A percentile compares a stretch with the other conserved stretches of the same genome.
Conservation (phyloP, 2,888 invertebrate genomes). For the Arrhopalites spinosus region DNA sequence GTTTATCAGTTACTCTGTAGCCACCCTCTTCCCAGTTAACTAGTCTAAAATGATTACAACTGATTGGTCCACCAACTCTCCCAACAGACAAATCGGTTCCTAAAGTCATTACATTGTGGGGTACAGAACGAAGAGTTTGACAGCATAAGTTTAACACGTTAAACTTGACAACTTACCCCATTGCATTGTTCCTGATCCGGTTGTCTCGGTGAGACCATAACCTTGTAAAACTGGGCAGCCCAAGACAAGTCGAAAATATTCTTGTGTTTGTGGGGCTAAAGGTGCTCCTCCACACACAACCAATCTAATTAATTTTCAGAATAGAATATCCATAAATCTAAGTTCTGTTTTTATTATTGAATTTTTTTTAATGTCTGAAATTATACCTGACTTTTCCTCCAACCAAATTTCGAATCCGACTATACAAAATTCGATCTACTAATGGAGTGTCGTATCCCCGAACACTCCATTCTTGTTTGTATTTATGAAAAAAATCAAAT, state of each 20-base stretch:
- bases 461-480: constrained; percentile 84
- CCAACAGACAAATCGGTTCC: constrained; percentile 66
- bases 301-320: constrained; percentile 64
- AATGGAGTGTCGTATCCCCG: constrained; percentile 82
- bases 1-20: constrained; percentile 85
- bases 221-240: constrained; percentile 83
- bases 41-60: constrained; percentile 80
- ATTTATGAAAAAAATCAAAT: constrained; percentile 92
- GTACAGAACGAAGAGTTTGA: background rate
- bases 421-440: constrained; percentile 62
- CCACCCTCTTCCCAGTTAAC: constrained; percentile 94
- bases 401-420: constrained; percentile 72
- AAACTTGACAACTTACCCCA: constrained; percentile 27
- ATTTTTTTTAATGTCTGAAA: too few species aligned
- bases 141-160: background rate
- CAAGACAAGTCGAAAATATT: constrained; percentile 88
- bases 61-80: constrained; percentile 82
- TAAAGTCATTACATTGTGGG: too few species aligned
- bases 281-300: constrained; percentile 95
- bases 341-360: too few species aligned
- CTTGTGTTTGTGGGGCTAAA: constrained; percentile 90
- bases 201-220: constrained; percentile 96
- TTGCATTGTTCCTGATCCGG: constrained; percentile 74
- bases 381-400: constrained; percentile 74
- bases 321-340: too few species aligned